These are phyloP conservation scores for Mormyrops attenuatus DNA, from an alignment of 2,797 vertebrate genomes.

Conservation along the genomic window DNA sequence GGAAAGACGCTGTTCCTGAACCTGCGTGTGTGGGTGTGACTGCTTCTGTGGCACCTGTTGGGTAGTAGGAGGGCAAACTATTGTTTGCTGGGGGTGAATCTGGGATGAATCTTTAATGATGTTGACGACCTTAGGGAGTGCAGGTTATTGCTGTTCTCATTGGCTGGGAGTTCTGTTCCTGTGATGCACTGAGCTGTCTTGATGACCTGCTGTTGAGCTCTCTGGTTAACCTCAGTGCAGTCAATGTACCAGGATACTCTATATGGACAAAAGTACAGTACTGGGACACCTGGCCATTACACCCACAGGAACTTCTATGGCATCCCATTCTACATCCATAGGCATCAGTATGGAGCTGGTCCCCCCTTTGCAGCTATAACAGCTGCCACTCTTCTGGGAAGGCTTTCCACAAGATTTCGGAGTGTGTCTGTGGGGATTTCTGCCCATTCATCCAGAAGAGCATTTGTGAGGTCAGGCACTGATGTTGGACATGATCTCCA, in stretches of 20 bases:
- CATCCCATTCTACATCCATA: not conserved
- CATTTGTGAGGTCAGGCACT: not conserved
- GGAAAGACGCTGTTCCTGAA: not conserved
- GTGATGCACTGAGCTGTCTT: not conserved
- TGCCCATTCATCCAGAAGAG: not conserved
- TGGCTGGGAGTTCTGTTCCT: not conserved
- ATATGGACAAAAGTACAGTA: not conserved
- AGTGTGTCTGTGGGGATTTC: not conserved
- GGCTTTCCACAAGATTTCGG: not conserved
- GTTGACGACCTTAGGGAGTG: not conserved
- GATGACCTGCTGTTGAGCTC: not conserved
- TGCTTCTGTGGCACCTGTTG: not conserved
- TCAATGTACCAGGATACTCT: not conserved
- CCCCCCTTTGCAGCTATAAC: not conserved
- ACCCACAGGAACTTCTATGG: not conserved
- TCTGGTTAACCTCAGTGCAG: not conserved
- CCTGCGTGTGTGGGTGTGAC: not conserved
- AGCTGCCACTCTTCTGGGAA: not conserved
- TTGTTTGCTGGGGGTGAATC: not conserved
- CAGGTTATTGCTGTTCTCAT: not conserved
- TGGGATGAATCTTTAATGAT: not conserved
- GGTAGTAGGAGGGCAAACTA: not conserved
- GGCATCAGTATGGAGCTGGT: not conserved
- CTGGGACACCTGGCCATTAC: not conserved
- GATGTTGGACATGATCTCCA: not conserved